Base-by-base conservation (phyloP, 1,140 invertebrate species). In the Drosophila asahinai region DNA sequence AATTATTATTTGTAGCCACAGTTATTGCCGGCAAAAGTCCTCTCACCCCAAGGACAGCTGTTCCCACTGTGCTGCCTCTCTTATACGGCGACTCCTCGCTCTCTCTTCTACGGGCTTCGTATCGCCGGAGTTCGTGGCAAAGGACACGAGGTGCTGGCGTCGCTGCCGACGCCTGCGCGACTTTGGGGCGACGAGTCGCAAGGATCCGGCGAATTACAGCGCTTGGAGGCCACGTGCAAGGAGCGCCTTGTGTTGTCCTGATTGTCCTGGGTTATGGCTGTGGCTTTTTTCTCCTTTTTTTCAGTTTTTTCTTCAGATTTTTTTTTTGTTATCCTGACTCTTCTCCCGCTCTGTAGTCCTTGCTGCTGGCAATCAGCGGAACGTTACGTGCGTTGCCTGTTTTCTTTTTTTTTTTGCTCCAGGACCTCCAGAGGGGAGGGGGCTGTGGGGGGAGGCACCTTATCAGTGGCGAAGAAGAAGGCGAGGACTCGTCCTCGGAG, bases 201-300 rank as follows among this genome's bases (percentile, higher is more conserved):
- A 81, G 81, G 58, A 80, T 84, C 66, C 84, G 73, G 66, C 84
- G 84, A 87, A 87, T 87, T 87, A 87, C 77, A 87, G 59, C 84
- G 84, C 84, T 81, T 74, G 73, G 45, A 36, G 42, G 63, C 80
- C 83, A 89, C 83, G 83, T 77, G 75, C 62, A n/a, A 17, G 52
- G 54, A 57, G 47, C 19, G 22, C 43, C 19, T 25, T 42, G 33
- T 59, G 25, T 57, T 83, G 70, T 55, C 63, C 38, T 36, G 66
- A 71, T 43, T 70, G 67, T 38, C 45, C 45, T 77, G 75, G 30
- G 70, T 58, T 57, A 51, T 67, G 45, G 57, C 40, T 60, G 52
- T 54, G 47, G 48, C 17, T 30, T 59, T 59, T 42, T 45, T 38
- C 33, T 38, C 17, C 52, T 33, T 11, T 55, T 55, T 55, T 47